Conservation (phyloP, 2,888 invertebrate species). For the Limenitis camilla region DNA sequence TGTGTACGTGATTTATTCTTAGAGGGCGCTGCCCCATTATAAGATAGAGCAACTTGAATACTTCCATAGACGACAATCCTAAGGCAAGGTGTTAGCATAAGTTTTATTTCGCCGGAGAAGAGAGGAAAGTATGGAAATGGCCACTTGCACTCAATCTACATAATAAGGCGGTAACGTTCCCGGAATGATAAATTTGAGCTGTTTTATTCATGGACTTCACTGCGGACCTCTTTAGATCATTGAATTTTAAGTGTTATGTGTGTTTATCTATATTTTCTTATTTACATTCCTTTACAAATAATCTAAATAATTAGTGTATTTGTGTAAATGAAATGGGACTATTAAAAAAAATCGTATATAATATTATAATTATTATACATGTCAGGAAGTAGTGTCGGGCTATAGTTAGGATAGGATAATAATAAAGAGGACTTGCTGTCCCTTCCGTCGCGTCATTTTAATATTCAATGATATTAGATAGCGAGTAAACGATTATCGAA, state of each 20-base stretch:
- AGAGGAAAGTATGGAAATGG: constrained; percentile 31
- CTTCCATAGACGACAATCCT: neutral
- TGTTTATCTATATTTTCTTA: neutral
- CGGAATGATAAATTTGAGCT: constrained; percentile 31
- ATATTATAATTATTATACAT: no score
- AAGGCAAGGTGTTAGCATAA: constrained; percentile 21
- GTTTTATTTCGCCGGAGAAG: constrained; percentile 27
- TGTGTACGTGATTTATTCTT: no score
- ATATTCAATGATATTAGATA: no score
- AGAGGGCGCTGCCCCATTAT: no score
- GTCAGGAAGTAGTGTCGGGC: no score
- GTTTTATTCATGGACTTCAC: constrained; percentile 33
- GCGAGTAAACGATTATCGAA: no score
- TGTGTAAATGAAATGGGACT: neutral
- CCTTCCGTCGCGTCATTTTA: no score
- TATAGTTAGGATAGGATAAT: no score
- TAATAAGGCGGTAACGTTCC: constrained; percentile 33
- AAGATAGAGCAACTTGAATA: neutral
- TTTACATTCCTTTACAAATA: neutral
- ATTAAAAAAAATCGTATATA: no score
- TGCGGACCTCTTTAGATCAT: constrained; percentile 15
- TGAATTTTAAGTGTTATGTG: constrained; percentile 11
- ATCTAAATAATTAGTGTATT: neutral
- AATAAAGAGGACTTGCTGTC: no score
- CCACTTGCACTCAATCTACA: constrained; percentile 35